A percentile compares a stretch with the other conserved stretches of the same genome.
Conservation (phyloP, 30 jellyfish, hydroid and myxozoan genomes). For the Calvadosia cruxmelitensis region DNA sequence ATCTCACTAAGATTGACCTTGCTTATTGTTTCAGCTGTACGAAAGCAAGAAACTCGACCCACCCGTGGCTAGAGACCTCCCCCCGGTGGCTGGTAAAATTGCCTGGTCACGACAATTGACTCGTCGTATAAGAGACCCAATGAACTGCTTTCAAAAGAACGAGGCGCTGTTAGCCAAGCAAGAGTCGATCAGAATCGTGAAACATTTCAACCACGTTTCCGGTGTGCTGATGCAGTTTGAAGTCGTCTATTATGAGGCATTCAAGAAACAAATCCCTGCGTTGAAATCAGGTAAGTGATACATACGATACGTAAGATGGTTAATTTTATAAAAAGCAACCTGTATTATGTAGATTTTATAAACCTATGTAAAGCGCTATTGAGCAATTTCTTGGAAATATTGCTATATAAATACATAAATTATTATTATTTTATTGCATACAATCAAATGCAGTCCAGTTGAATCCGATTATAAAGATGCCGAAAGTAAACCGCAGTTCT, state of each 20-base stretch:
- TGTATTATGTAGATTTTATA: no score
- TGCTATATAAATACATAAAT: no score
- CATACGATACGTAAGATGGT: neutral
- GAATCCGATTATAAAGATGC: no score
- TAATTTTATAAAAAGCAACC: neutral
- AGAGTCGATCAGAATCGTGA: slow-evolving; percentile 31
- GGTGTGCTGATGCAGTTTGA: slow-evolving; percentile 50
- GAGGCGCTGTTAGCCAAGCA: slow-evolving; percentile 23
- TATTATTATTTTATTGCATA: no score
- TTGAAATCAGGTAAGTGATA: slow-evolving; percentile 43
- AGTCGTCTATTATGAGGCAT: slow-evolving; percentile 34
- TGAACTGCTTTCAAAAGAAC: slow-evolving; percentile 63
- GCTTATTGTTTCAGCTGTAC: slow-evolving; percentile 43
- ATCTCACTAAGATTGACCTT: neutral
- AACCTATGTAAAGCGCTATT: no score
- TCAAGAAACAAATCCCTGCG: slow-evolving; percentile 28
- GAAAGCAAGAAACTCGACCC: slow-evolving; percentile 69
- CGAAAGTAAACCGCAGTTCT: no score
- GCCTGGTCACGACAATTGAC: slow-evolving; percentile 88
- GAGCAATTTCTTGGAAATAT: no score
- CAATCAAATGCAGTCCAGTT: no score
- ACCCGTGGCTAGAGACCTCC: slow-evolving; percentile 79
- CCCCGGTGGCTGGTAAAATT: slow-evolving; percentile 92
- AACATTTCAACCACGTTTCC: slow-evolving; percentile 54
- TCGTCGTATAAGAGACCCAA: slow-evolving; percentile 81